A percentile compares a stretch with the other conserved stretches of the same genome.
phyloP scores from a whole-genome alignment of 2,113 vertebrate genomes.

The Nothocercus nigrocapillus region DNA sequence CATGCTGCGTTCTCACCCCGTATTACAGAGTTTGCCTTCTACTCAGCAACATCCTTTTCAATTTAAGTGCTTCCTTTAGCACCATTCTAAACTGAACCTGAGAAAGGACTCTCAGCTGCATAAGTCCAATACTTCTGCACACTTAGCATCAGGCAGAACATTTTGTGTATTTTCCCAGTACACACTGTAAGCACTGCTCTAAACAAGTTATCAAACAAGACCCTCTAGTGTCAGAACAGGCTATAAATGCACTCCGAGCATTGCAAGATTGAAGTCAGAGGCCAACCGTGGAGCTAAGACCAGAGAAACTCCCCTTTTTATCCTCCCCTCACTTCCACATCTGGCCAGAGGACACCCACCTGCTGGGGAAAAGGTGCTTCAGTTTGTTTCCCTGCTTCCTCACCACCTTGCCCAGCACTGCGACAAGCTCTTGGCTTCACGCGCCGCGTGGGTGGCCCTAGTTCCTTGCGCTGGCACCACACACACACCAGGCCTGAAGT shows the following conservation, averaged over 20 bases:
- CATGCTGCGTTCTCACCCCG: neutral
- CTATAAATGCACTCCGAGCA: neutral
- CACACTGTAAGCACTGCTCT: neutral
- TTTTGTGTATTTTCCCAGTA: neutral
- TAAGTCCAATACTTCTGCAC: neutral
- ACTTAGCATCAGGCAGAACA: neutral
- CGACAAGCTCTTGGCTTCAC: neutral
- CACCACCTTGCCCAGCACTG: neutral
- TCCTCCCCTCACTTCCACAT: neutral
- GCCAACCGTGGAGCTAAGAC: rapidly evolving
- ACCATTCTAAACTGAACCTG: neutral
- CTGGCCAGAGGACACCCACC: neutral
- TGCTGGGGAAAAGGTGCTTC: neutral
- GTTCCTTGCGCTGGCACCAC: neutral
- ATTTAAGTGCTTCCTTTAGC: neutral
- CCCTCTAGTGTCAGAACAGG: neutral
- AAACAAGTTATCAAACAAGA: neutral
- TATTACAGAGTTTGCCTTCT: neutral
- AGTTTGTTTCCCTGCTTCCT: neutral
- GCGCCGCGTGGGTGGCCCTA: neutral
- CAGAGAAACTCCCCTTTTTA: neutral
- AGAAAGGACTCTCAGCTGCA: neutral
- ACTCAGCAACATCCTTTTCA: neutral
- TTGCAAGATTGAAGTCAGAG: neutral
- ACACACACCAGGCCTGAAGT: too few relatives aligned